Evolutionary conservation across 2,797 vertebrate species (phyloP), one percentile per base, ranked within the genome.

Genomic region (Sarcophilus harrisii): DNA sequence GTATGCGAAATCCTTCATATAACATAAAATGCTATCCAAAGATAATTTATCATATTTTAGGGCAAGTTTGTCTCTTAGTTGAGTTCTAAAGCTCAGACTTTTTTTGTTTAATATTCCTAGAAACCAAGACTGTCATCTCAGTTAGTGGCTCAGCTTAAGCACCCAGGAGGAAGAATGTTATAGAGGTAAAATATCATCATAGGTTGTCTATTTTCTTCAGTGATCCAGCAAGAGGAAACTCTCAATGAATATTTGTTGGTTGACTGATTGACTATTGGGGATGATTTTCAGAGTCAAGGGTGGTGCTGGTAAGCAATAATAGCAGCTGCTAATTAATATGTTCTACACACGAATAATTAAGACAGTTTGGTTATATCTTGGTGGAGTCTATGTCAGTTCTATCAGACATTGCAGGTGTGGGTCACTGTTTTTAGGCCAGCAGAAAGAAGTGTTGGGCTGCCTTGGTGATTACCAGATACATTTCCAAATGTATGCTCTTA

Each of bases 391-490:
- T 38, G n/a, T 58, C 18, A 32, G 95, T 45, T 12, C 16, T 30
- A 93, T 12, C 58, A 87, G 60, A 91, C n/a, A 45, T 9, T 45
- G 32, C 2, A 28, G 62, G 94, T 18, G 45, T 96, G 28, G 54
- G 94, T 12, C n/a, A 38, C 18, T 81, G n/a, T 38, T 81, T 81
- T 24, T 81, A 5, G 81, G 45, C 38, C 57, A 90, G 52, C 3
- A 87, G 92, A 94, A 11, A 95, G 57, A 95, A 96, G 66, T 90
- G 73, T 54, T 4, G 28, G n/a, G 45, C 14, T 91, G 94, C 58
- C 30, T 30, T 18, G 54, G 62, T 28, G 57, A 10, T 54, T 49
- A 38, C 6, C 3, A 92, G 60, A 52, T 24, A 45, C 16, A 30
- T 60, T 89, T 11, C 59, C 92, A 12, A 12, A n/a, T 45, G 21